These are phyloP conservation scores for Eristalis tenax DNA, from an alignment of 2,888 invertebrate genomes.

Conservation along the genomic window DNA sequence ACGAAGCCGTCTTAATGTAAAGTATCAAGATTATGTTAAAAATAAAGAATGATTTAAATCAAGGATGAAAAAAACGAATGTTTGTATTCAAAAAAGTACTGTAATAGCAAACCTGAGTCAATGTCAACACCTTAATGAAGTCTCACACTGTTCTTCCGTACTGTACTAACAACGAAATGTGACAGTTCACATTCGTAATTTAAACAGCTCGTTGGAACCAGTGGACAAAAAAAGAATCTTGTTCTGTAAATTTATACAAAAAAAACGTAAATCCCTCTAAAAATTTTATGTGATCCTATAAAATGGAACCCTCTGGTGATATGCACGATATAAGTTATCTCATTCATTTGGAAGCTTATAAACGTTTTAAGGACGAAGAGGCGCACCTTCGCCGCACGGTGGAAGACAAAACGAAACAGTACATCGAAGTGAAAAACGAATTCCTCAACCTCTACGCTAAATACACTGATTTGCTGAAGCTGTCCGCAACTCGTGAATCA, in stretches of 20 bases:
- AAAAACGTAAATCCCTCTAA: background rate
- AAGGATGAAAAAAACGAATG: background rate
- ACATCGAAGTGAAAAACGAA: conserved; percentile 74
- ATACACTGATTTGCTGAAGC: conserved; percentile 73
- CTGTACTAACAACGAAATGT: background rate
- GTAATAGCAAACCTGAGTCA: too few relatives aligned
- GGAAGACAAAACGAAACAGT: conserved; percentile 75
- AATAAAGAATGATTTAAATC: background rate
- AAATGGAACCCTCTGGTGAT: conserved; percentile 23
- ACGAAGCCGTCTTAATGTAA: conserved; percentile 22
- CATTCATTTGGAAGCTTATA: conserved; percentile 76
- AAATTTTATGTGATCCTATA: background rate
- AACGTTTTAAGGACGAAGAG: conserved; percentile 75
- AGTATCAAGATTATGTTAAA: conserved; percentile 2
- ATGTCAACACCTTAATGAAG: background rate
- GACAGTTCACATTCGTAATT: background rate
- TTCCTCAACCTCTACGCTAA: conserved; percentile 73
- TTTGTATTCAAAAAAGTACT: background rate
- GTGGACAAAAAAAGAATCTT: background rate
- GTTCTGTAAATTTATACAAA: background rate
- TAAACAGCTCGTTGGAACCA: background rate
- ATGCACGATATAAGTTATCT: conserved; percentile 76
- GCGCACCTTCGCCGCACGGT: conserved; percentile 75
- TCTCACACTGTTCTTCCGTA: background rate
- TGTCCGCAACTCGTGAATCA: conserved; percentile 67